Evolutionary conservation across 2,113 vertebrate genomes (phyloP), one percentile per base, ranked within the genome.

Genomic region (Vireo altiloquus): DNA sequence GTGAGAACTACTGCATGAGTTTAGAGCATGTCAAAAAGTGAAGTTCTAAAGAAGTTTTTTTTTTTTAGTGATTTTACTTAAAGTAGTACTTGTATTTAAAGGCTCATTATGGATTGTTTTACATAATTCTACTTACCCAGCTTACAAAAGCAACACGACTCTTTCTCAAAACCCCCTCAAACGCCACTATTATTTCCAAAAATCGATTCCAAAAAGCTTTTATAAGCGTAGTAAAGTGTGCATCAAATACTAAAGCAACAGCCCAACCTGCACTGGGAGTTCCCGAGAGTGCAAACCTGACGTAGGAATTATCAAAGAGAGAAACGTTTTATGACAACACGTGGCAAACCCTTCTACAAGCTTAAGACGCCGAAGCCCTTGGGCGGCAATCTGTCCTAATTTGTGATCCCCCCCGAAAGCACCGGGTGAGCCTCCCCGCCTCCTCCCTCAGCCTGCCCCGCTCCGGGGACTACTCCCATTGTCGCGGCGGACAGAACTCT

Each of bases 371-470:
- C 4, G 35, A 42, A 80, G n/a, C 53, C 65, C 37, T 10, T 0
- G 56, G 44, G 52, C 28, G 2, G 54, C 54, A 6, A 18, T 10
- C 68, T 25, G 60, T 74, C 66, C 59, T 7, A 2, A 23, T 24
- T 2, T 11, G 64, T 15, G 8, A 6, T 4, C 3, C 18, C 27
- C 28, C 28, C 4, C 4, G 47, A 56, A 33, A 7, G 1, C 7
- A 25, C 6, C 16, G 16, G n/a, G 31, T 1, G 39, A 28, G 3
- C 5, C 40, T 17, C 39, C 39, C 31, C 16, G 21, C 4, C 19
- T 1, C 14, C 13, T 15, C 27, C 3, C 16, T 5, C 63, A 15
- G 66, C 33, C 69, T 1, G 44, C 42, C 47, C 19, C 31, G 15
- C 70, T 33, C 27, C 57, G 0, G 56, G 27, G 52, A 42, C 47